Base-by-base conservation (phyloP, 1,140 invertebrate genomes). In the Nasonia giraulti region DNA sequence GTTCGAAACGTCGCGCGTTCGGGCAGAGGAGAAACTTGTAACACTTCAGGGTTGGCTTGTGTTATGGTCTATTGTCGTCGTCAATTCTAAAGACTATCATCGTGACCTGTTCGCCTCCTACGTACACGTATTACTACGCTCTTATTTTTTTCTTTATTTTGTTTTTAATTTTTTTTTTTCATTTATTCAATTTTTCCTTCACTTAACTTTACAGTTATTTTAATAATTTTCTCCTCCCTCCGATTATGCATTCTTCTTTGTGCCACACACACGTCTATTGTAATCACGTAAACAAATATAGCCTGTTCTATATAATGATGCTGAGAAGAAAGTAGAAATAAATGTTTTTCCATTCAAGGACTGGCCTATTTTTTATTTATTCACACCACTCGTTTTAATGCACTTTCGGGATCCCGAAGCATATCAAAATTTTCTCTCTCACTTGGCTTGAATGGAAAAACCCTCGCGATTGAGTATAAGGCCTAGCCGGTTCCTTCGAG, bases 341-440 rank as follows among this genome's bases (percentile, higher is more conserved):
- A 93, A 93, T 90, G 91, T 93, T 93, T 92, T 92, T 92, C 92
- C 92, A 93, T 92, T 93, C 92, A 92, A 92, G 90, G 89, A 91
- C 86, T 91, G 87, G 90, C 91, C 89, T 91, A 85, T 90, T 80
- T 90, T 91, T 93, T 91, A 91, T 92, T 92, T 91, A 89, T 92
- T 83, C 89, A 87, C 88, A 91, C 89, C 89, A 91, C 88, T 88
- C 84, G 86, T 88, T 73, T 74, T 85, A 88, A 88, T 87, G 87
- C 89, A 76, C 82, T 86, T 89, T 89, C 66, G 85, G 79, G 88
- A 31, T 90, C 90, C 90, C 89, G 11, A 33, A n/a, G 55, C 55
- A 33, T 84, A 81, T 90, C 89, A 89, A 92, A 92, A 90, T 91
- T 90, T 89, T 86, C 91, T 92, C 50, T 75, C 89, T 92, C 91